Conservation (phyloP, 2,797 vertebrate species). For the Oreochromis mossambicus region DNA sequence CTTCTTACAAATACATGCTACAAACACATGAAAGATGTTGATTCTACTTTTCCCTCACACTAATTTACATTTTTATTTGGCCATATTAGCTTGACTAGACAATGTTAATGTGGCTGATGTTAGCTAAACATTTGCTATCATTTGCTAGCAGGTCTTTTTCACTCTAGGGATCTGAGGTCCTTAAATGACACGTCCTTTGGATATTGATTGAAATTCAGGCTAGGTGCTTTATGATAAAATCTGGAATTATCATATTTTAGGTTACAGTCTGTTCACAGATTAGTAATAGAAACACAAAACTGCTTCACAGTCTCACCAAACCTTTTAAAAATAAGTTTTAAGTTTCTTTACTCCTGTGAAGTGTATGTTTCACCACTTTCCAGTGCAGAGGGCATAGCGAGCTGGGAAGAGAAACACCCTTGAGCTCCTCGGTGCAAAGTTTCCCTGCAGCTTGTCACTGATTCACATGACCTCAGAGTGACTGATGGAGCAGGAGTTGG, state of each 20-base stretch:
- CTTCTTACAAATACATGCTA: neutral
- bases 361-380: neutral
- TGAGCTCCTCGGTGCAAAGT: neutral
- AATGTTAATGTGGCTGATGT: neutral
- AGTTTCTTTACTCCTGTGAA: neutral
- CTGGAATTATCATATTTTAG: neutral
- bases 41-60: neutral
- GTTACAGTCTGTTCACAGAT: neutral
- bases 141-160: neutral
- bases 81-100: neutral
- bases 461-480: slow-evolving; percentile 50
- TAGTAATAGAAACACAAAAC: neutral
- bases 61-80: neutral
- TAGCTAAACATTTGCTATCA: neutral
- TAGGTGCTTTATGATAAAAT: neutral
- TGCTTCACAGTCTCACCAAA: neutral
- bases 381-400: neutral
- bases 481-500: slow-evolving; percentile 15
- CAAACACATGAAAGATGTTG: neutral
- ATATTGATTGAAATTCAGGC: neutral
- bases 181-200: neutral
- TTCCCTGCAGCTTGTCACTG: slow-evolving; percentile 21
- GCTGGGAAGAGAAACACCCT: neutral
- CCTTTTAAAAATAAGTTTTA: neutral
- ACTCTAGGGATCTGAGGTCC: neutral